Base-by-base conservation (phyloP, 1,140 invertebrate species). In the Chlorops oryzae region DNA sequence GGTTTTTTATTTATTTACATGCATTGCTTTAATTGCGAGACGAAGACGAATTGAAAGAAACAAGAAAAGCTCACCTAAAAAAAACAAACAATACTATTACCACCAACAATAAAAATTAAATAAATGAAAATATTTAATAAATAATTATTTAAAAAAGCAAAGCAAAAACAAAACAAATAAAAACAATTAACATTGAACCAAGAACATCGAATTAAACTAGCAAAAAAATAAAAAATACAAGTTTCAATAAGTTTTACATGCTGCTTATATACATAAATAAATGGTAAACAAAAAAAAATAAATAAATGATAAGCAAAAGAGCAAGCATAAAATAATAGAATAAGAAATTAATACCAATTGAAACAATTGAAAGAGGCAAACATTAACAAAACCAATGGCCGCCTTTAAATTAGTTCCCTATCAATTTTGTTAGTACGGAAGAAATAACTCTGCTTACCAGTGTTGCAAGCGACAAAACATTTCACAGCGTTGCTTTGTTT, bases 161-260 rank as follows among this genome's bases (percentile, higher is more conserved):
- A 32, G 28, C 25, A 39, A 47, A 21, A 23, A 10, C 35, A n/a
- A 47, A 37, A 25, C 17, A 51, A 51, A 50, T 3, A 24, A 46
- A 22, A 46, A 34, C 15, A 17, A 27, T 46, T 37, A 51, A 48
- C 49, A 50, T 61, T 64, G 56, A 68, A 68, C 64, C 65, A 65
- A 65, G 59, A 62, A 69, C 65, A 69, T 68, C 65, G 65, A 69
- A 69, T 69, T 68, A 67, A 61, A 56, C 57, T 68, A 67, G n/a
- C n/a, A n/a, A n/a, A n/a, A n/a, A n/a, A n/a, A n/a, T n/a, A n/a
- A n/a, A n/a, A n/a, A 67, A 64, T 57, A 39, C 53, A 55, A 64
- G 56, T 62, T 59, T 56, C 52, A 61, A 57, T 46, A 54, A 55
- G 15, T 42, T n/a, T n/a, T n/a, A n/a, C n/a, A n/a, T n/a, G n/a